Evolutionary conservation across 2,888 invertebrate genomes (phyloP).

Genomic region (Lepeophtheirus nordmannii): DNA sequence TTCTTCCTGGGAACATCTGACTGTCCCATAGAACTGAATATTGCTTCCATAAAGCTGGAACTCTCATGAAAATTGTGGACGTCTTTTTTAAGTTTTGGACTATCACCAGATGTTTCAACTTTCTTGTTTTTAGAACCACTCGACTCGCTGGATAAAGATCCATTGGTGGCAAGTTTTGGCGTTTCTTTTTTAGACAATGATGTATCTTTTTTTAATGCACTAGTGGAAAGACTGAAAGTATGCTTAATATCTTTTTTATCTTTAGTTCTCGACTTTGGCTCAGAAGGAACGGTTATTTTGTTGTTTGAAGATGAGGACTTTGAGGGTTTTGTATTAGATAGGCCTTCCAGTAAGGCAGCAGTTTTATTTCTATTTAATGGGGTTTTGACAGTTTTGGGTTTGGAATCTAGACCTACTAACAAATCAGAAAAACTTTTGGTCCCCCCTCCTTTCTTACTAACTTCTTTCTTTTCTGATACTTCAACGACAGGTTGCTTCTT

Average conservation of each 20-base stretch:
- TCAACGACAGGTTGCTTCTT: constrained; percentile 26
- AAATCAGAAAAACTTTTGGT: constrained; percentile 17
- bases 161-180: neutral
- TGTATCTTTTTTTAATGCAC: neutral
- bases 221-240: too few relatives aligned
- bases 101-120: neutral
- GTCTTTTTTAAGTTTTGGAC: neutral
- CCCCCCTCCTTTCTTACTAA: neutral
- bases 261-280: neutral
- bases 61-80: constrained; percentile 32
- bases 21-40: constrained; percentile 30
- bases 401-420: constrained; percentile 15
- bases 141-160: neutral
- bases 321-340: neutral
- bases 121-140: neutral
- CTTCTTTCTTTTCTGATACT: neutral
- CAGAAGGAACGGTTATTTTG: neutral
- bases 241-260: neutral
- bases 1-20: constrained; percentile 30
- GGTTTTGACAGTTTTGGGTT: constrained; percentile 24
- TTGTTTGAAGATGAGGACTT: neutral
- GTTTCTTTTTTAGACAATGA: neutral
- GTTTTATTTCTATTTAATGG: constrained; percentile 21
- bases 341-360: constrained; percentile 16
- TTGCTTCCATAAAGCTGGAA: constrained; percentile 36